phyloP scores from a whole-genome alignment of 2,888 invertebrate genomes.

The Euclidia mi region DNA sequence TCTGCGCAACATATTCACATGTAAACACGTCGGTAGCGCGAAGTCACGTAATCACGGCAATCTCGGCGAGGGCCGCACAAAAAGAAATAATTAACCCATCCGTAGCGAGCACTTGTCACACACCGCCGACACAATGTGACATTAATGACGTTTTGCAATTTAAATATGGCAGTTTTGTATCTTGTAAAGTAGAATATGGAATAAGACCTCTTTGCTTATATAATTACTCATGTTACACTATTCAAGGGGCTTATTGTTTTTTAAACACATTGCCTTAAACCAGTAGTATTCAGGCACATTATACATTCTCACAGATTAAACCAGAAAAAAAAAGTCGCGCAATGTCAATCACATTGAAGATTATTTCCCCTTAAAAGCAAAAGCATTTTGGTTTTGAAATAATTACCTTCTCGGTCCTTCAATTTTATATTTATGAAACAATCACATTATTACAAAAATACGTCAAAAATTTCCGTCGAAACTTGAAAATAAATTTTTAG shows the following conservation, averaged over 20 bases:
- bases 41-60: slow-evolving; percentile 81
- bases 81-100: slow-evolving; percentile 86
- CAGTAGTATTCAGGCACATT: too few relatives aligned
- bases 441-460: slow-evolving; percentile 4
- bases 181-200: too few relatives aligned
- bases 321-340: too few relatives aligned
- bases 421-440: neutral
- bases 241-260: too few relatives aligned
- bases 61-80: slow-evolving; percentile 76
- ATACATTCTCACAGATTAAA: too few relatives aligned
- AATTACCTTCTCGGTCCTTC: neutral
- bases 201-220: too few relatives aligned
- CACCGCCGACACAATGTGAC: neutral
- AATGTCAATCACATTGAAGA: too few relatives aligned
- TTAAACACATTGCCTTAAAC: too few relatives aligned
- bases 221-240: too few relatives aligned
- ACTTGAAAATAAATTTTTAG: slow-evolving; percentile 25
- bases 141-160: too few relatives aligned
- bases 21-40: slow-evolving; percentile 62
- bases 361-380: neutral
- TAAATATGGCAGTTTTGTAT: too few relatives aligned
- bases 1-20: slow-evolving; percentile 48
- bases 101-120: slow-evolving; percentile 68
- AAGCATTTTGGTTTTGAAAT: neutral
- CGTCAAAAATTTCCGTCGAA: slow-evolving; percentile 37